A percentile compares a stretch with the other conserved stretches of the same genome.
phyloP scores from a whole-genome alignment of 2,113 vertebrate genomes.

The Ceratotherium simum region DNA sequence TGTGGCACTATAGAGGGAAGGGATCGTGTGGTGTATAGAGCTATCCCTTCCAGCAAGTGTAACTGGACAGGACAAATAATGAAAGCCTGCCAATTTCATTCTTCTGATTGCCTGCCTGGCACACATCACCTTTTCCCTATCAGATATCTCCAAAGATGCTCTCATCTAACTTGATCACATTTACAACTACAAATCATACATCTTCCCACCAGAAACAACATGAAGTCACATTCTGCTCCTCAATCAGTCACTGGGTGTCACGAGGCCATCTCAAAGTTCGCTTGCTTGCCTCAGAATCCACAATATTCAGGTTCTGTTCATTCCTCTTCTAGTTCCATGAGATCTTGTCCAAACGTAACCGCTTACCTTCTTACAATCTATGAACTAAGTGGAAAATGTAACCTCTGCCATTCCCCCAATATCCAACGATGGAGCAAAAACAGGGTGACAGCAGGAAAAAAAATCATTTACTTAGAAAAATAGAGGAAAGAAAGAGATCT shows the following conservation, averaged over 20 bases:
- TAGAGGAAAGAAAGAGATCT: neutral
- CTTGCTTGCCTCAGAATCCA: neutral
- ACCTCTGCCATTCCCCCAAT: neutral
- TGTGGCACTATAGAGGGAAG: neutral
- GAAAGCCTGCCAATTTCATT: neutral
- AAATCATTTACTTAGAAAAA: slow-evolving; percentile 7
- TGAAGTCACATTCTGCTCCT: neutral
- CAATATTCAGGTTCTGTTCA: neutral
- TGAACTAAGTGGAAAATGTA: neutral
- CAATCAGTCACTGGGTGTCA: neutral
- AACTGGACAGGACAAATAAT: neutral
- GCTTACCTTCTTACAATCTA: neutral
- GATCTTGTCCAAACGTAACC: neutral
- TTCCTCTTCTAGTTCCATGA: neutral
- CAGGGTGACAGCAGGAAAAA: no score
- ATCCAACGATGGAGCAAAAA: neutral
- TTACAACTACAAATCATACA: neutral
- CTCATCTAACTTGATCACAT: neutral
- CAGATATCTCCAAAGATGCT: neutral
- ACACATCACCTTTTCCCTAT: neutral
- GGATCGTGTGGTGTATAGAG: rapidly evolving
- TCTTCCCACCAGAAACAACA: neutral
- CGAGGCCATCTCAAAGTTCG: neutral
- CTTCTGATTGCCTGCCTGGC: neutral
- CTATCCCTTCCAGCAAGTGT: neutral